Evolutionary conservation across 2,113 vertebrate species (phyloP), one percentile per base, ranked within the genome.

Genomic region (Spea bombifrons): DNA sequence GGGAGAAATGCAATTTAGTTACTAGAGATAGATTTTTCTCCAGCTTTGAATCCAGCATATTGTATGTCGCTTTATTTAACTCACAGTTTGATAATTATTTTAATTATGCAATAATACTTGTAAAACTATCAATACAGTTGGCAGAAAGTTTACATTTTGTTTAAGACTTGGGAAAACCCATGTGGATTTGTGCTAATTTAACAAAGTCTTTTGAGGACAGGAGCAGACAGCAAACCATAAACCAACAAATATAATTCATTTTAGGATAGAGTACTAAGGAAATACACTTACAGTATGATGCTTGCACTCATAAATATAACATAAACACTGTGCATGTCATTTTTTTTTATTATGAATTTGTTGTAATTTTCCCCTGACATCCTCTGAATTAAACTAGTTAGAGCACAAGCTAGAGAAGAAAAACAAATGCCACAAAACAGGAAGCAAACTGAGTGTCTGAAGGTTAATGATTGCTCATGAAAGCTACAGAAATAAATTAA

Each of bases 401-500:
- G 87, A 86, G 89, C 84, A 90, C 83, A 80, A 87, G 88, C 87
- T 83, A 88, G 86, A 73, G 70, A 84, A 86, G 81, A 85, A 86
- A 81, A 87, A 83, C 86, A 89, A 92, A 90, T 90, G 88, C 88
- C 90, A 91, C 89, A 91, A 90, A 91, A 88, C 88, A 87, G 86
- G 91, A 92, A 91, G 90, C 88, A 91, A 91, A 90, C 87, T 89
- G 84, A 66, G 86, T 90, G 91, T 92, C 91, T 93, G 91, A 92
- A 93, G 92, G 92, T 93, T 93, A 93, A 92, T 93, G 92, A 92
- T 93, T 91, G 92, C 88, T 93, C 92, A 92, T 92, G 92, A 93
- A 93, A 91, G 92, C 92, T 91, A 92, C 92, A 91, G 90, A 93
- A 93, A 93, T 93, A 93, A 93, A 93, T 93, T 90, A 93, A 92